phyloP scores from a whole-genome alignment of 1,140 invertebrate genomes.

The Coboldia fuscipes region DNA sequence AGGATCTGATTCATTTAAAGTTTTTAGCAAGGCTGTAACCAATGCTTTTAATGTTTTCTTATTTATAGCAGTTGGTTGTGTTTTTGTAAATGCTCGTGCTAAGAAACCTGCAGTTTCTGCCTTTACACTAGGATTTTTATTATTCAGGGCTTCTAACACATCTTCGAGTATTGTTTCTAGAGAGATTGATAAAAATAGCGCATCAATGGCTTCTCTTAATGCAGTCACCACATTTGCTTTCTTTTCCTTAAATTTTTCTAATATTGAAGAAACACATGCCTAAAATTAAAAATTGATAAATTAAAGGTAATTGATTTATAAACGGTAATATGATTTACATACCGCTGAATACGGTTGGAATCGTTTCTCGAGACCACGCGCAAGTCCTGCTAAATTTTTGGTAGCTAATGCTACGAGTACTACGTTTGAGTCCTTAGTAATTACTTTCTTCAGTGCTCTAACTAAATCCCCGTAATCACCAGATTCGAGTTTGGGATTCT shows the following conservation, averaged over 20 bases:
- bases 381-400: slow-evolving; percentile 65
- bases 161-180: slow-evolving; percentile 80
- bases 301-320: background rate
- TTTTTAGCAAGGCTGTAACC: slow-evolving; percentile 58
- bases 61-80: slow-evolving; percentile 56
- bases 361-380: slow-evolving; percentile 66
- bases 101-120: slow-evolving; percentile 81
- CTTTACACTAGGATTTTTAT: slow-evolving; percentile 91
- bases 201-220: slow-evolving; percentile 81
- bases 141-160: slow-evolving; percentile 58
- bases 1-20: slow-evolving; percentile 59
- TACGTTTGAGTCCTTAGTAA: slow-evolving; percentile 91
- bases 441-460: slow-evolving; percentile 71
- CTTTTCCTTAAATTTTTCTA: slow-evolving; percentile 98
- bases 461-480: slow-evolving; percentile 89
- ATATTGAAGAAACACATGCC: slow-evolving; percentile 50
- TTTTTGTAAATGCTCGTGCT: slow-evolving; percentile 57
- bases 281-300: slow-evolving; percentile 3
- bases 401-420: slow-evolving; percentile 72
- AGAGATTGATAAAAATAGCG: slow-evolving; percentile 60
- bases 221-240: slow-evolving; percentile 74
- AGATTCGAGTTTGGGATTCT: slow-evolving; percentile 65
- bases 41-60: slow-evolving; percentile 86
- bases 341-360: slow-evolving; percentile 65
- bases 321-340: slow-evolving; percentile 2